phyloP scores from a whole-genome alignment of 2,888 invertebrate genomes.

The Zele albiditarsus region DNA sequence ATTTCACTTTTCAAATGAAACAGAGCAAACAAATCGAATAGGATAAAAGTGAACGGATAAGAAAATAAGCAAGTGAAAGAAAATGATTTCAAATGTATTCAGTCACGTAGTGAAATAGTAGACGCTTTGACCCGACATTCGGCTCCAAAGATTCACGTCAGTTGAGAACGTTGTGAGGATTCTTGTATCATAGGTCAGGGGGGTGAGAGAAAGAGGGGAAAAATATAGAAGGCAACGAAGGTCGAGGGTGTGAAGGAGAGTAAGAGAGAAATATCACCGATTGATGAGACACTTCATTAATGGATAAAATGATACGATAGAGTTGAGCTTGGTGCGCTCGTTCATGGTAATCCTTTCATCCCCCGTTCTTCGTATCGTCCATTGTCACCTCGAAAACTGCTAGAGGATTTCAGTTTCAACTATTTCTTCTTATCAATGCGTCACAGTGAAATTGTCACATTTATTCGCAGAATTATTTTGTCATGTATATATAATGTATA shows the following conservation, averaged over 20 bases:
- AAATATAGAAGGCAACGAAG: constrained; percentile 29
- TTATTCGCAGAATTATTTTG: not conserved
- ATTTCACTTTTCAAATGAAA: constrained; percentile 27
- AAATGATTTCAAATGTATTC: not conserved
- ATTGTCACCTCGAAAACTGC: constrained; percentile 46
- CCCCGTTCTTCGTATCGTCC: constrained; percentile 19
- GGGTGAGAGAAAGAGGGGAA: constrained; percentile 38
- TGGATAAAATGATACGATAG: constrained; percentile 56
- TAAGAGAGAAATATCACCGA: constrained; percentile 50
- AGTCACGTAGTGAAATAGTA: constrained; percentile 36
- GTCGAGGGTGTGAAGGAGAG: too few relatives aligned
- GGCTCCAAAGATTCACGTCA: constrained; percentile 19
- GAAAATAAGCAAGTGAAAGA: not conserved
- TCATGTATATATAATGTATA: not conserved
- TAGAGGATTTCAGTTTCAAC: constrained; percentile 47
- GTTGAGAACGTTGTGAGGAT: not conserved
- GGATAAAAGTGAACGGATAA: not conserved
- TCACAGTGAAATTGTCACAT: constrained; percentile 4
- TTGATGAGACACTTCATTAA: constrained; percentile 61
- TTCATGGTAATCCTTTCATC: constrained; percentile 31
- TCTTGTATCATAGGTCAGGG: constrained; percentile 22
- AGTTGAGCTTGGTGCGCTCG: constrained; percentile 26
- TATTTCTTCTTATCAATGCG: constrained; percentile 15
- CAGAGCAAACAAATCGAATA: not conserved
- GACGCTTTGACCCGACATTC: constrained; percentile 28